Evolutionary conservation across 2,797 vertebrate genomes (phyloP).

Genomic region (Ispidina picta): DNA sequence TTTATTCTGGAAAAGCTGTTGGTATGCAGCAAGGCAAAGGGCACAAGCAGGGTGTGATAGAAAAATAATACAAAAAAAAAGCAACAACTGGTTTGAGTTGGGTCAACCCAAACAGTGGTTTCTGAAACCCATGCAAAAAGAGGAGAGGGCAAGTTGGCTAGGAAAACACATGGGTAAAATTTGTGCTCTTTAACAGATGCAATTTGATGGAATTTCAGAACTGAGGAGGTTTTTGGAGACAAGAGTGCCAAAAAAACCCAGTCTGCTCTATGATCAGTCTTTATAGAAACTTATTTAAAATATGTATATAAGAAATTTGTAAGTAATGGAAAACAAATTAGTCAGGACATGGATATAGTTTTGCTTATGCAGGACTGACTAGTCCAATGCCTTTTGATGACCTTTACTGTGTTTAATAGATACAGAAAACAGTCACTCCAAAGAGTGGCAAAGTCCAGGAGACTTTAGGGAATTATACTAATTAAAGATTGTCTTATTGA

Average conservation of each 20-base stretch:
- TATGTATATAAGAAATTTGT: not conserved
- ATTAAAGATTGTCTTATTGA: not conserved
- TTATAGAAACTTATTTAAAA: not conserved
- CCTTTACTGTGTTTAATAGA: not conserved
- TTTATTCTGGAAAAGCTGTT: not conserved
- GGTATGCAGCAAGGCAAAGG: not conserved
- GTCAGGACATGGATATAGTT: not conserved
- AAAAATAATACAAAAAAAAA: slow-evolving; percentile 7
- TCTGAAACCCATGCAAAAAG: not conserved
- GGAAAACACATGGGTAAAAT: not conserved
- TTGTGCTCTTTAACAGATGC: not conserved
- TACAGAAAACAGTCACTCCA: not conserved
- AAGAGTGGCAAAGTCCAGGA: not conserved
- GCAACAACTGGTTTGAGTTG: not conserved
- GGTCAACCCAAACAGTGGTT: not conserved
- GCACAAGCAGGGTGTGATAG: not conserved
- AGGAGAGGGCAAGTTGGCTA: not conserved
- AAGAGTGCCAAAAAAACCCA: not conserved
- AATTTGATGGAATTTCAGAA: not conserved
- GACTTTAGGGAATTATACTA: not conserved
- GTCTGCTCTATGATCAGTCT: not conserved
- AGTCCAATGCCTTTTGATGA: not conserved
- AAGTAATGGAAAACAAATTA: not conserved
- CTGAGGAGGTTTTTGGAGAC: not conserved
- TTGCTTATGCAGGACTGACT: not conserved